Conservation (phyloP, 2,888 invertebrate genomes). For the Prostheceraeus crozeri region DNA sequence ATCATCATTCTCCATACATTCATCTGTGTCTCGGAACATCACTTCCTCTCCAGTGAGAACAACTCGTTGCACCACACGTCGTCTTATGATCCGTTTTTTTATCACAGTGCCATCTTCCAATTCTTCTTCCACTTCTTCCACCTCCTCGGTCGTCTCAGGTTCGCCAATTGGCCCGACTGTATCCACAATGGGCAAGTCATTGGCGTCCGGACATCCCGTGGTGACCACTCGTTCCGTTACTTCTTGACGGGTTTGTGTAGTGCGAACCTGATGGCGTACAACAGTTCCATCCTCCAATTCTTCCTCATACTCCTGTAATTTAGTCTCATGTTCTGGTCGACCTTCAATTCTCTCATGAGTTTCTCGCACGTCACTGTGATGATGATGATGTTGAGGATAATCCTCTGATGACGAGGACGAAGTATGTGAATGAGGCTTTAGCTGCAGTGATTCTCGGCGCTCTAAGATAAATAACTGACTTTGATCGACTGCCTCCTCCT, state of each 20-base stretch:
- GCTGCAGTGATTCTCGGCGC: too few species aligned
- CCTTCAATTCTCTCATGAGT: conserved; percentile 30
- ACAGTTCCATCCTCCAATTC: conserved; percentile 27
- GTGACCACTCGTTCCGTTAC: conserved; percentile 15
- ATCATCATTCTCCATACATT: too few species aligned
- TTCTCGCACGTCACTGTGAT: conserved; percentile 12
- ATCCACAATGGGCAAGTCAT: too few species aligned
- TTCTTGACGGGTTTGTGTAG: conserved; percentile 7
- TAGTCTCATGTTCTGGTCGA: conserved; percentile 2
- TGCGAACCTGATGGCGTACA: neutral
- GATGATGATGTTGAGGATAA: conserved; percentile 22
- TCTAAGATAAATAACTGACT: too few species aligned
- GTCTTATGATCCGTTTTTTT: neutral
- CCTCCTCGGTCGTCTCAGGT: conserved; percentile 16
- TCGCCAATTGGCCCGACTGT: too few species aligned
- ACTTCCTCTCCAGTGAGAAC: too few species aligned
- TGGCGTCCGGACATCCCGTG: neutral
- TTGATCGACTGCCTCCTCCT: too few species aligned
- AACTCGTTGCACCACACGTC: neutral
- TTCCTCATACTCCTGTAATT: conserved; percentile 31
- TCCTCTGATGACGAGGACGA: too few species aligned
- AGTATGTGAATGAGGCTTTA: too few species aligned
- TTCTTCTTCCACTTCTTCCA: neutral
- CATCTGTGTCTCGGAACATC: too few species aligned
- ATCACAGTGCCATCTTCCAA: conserved; percentile 2